Evolutionary conservation across 1,140 invertebrate species (phyloP).

Genomic region (Branchinecta lynchi): DNA sequence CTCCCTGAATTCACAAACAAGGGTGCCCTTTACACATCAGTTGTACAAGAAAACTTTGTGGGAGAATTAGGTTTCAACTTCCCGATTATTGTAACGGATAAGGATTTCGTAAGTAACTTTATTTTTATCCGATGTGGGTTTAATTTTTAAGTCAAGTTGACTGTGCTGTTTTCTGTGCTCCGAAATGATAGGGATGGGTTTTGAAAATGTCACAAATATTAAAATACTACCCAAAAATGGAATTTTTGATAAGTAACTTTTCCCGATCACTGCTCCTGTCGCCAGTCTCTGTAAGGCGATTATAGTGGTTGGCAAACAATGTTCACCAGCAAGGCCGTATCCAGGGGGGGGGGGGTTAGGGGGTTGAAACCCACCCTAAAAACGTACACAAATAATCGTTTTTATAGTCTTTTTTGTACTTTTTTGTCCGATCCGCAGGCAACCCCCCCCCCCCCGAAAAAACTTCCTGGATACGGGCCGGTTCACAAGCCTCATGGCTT

Average conservation of each 20-base stretch:
- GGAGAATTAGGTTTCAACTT: background rate
- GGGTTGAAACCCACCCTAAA: no score
- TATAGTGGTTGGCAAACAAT: no score
- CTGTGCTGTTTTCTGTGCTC: background rate
- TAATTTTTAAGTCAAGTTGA: background rate
- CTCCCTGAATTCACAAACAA: background rate
- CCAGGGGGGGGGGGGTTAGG: no score
- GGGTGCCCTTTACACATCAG: background rate
- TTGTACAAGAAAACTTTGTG: background rate
- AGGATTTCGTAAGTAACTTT: constrained; percentile 1
- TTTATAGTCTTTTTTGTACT: no score
- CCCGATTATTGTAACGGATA: background rate
- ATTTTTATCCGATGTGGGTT: background rate
- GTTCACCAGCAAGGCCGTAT: no score
- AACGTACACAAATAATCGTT: no score
- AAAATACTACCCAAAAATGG: background rate
- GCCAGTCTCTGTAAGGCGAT: no score
- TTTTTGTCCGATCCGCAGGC: no score
- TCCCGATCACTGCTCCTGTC: background rate
- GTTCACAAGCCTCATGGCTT: no score
- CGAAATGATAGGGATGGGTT: background rate
- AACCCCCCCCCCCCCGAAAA: no score
- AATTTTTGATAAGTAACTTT: background rate
- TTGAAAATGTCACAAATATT: background rate
- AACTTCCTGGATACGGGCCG: no score